These are phyloP conservation scores for Epinephelus coioides DNA, from an alignment of 2,797 vertebrate species.

Conservation along the genomic window DNA sequence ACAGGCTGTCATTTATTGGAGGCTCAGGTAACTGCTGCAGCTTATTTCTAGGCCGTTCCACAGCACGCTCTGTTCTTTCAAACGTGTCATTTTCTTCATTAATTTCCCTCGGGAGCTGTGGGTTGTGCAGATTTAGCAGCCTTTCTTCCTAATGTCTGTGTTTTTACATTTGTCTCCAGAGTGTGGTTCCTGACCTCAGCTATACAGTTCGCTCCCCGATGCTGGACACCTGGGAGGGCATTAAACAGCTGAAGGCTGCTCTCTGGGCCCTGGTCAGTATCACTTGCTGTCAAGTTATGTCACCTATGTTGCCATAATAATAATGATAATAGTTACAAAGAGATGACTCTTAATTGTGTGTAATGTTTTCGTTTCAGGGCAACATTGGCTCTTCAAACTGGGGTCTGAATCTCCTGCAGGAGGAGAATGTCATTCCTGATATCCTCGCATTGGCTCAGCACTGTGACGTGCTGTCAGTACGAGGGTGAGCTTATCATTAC, in stretches of 20 bases:
- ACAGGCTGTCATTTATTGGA: conserved; percentile 98
- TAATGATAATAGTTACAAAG: background rate
- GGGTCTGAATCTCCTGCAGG: conserved; percentile 98
- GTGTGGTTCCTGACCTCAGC: conserved; percentile 95
- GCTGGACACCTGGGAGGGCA: conserved; percentile 99
- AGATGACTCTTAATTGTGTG: conserved; percentile 5
- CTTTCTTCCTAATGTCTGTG: conserved; percentile 5
- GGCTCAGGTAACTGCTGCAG: conserved; percentile 89
- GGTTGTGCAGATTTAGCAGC: background rate
- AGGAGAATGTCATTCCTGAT: conserved; percentile 98
- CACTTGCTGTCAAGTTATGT: background rate
- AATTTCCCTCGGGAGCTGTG: background rate
- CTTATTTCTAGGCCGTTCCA: background rate
- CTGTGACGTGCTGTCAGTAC: conserved; percentile 96
- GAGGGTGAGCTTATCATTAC: conserved; percentile 87
- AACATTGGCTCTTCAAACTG: conserved; percentile 99
- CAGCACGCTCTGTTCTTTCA: background rate
- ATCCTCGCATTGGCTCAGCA: conserved; percentile 94
- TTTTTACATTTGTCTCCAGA: conserved; percentile 80
- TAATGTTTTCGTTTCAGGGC: conserved; percentile 85
- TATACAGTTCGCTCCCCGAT: conserved; percentile 95
- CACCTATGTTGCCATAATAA: background rate
- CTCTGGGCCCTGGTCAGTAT: conserved; percentile 96
- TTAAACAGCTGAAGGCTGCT: conserved; percentile 97
- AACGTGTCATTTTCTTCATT: background rate